Evolutionary conservation across 2,888 invertebrate species (phyloP).

Genomic region (Heteromurus nitidus): DNA sequence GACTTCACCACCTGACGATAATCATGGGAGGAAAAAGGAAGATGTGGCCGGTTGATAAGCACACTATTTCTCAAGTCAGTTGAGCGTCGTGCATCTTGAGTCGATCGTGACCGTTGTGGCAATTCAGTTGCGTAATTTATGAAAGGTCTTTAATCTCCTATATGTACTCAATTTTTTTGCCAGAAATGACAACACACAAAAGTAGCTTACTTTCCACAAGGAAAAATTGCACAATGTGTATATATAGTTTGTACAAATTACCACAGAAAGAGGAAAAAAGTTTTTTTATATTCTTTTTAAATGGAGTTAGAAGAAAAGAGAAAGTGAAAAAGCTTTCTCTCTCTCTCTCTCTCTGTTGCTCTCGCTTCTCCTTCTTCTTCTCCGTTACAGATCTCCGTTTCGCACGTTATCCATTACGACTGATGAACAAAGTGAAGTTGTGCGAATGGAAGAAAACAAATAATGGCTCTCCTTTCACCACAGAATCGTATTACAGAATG

Average conservation of each 20-base stretch:
- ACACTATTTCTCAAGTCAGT: background rate
- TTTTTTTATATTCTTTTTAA: background rate
- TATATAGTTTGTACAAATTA: background rate
- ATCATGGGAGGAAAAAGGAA: background rate
- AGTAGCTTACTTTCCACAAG: background rate
- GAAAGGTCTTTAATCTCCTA: constrained; percentile 13
- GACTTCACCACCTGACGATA: no score
- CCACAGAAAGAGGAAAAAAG: background rate
- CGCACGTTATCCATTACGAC: constrained; percentile 12
- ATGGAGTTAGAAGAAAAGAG: background rate
- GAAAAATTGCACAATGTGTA: no score
- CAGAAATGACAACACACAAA: constrained; percentile 6
- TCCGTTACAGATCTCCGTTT: background rate
- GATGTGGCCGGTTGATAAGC: constrained; percentile 1
- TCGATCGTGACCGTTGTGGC: no score
- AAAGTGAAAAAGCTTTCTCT: background rate
- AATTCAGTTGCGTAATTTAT: background rate
- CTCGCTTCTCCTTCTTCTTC: no score
- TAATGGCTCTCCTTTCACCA: constrained; percentile 64
- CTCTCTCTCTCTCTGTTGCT: no score
- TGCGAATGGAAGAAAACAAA: constrained; percentile 53
- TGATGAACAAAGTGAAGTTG: constrained; percentile 52
- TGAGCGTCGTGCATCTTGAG: no score
- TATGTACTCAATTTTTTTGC: background rate
- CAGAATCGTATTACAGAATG: constrained; percentile 62